phyloP scores from a whole-genome alignment of 2,797 vertebrate genomes.

The Alcedo atthis region DNA sequence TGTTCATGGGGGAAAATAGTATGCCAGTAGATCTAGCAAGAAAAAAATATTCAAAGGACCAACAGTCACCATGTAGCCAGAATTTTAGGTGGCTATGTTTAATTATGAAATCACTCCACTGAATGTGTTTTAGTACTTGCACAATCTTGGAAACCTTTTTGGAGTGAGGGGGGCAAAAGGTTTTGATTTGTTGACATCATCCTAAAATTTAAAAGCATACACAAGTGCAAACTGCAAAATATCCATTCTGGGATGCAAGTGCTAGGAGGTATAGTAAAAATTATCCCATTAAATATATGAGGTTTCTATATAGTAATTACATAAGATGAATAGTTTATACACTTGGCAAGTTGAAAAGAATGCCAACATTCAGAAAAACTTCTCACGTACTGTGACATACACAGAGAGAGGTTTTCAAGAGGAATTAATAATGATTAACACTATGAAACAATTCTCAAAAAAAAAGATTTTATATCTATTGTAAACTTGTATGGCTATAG shows the following conservation, averaged over 20 bases:
- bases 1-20: background rate
- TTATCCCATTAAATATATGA: background rate
- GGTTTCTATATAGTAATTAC: background rate
- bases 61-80: background rate
- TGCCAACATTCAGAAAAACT: background rate
- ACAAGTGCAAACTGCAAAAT: background rate
- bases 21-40: background rate
- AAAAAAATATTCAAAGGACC: background rate
- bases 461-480: background rate
- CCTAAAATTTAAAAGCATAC: background rate
- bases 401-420: conserved; percentile 1
- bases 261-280: background rate
- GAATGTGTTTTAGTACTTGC: background rate
- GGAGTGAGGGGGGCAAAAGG: background rate
- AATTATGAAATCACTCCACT: background rate
- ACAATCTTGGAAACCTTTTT: background rate
- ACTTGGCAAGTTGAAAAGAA: background rate
- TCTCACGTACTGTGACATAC: background rate
- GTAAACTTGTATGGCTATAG: background rate
- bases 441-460: background rate
- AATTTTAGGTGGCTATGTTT: background rate
- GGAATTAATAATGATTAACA: background rate
- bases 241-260: background rate
- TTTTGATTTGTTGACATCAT: background rate
- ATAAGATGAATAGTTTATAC: background rate